A percentile compares a stretch with the other conserved stretches of the same genome.
Evolutionary conservation across 1,140 invertebrate species (phyloP).

Genomic region (Procambarus virginalis): DNA sequence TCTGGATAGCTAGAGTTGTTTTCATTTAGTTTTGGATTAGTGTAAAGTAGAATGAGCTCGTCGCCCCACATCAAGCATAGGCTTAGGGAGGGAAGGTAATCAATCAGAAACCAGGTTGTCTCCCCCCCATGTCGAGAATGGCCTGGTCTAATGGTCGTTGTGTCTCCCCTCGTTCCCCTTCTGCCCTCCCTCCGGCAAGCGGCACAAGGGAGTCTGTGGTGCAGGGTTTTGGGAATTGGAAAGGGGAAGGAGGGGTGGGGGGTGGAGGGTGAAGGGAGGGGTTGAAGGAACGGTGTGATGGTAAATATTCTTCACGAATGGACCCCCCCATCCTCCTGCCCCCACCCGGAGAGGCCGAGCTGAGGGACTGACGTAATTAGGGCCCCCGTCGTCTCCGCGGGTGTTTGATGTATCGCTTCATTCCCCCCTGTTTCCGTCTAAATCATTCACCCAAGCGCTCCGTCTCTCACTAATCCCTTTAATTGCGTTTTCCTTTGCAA

Average conservation of each 20-base stretch:
- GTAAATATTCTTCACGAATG: conserved; percentile 47
- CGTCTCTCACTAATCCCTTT: conserved; percentile 48
- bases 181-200: conserved; percentile 45
- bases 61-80: conserved; percentile 41
- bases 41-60: neutral
- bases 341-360: conserved; percentile 6
- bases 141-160: conserved; percentile 43
- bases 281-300: conserved; percentile 3
- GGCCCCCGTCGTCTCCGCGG: conserved; percentile 40
- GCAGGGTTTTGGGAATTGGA: neutral
- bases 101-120: conserved; percentile 31
- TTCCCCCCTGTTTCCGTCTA: conserved; percentile 44
- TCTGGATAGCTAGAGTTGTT: neutral
- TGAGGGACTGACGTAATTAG: conserved; percentile 54
- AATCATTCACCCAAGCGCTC: conserved; percentile 28
- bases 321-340: neutral
- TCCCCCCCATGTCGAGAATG: conserved; percentile 49
- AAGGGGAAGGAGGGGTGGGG: neutral
- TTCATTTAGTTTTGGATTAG: neutral
- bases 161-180: no score
- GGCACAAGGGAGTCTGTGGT: conserved; percentile 8
- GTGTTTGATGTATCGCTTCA: conserved; percentile 52
- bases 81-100: conserved; percentile 56
- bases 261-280: neutral
- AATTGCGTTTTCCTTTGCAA: conserved; percentile 45